Base-by-base conservation (phyloP, 2,888 invertebrate species). In the Acronicta aceris region DNA sequence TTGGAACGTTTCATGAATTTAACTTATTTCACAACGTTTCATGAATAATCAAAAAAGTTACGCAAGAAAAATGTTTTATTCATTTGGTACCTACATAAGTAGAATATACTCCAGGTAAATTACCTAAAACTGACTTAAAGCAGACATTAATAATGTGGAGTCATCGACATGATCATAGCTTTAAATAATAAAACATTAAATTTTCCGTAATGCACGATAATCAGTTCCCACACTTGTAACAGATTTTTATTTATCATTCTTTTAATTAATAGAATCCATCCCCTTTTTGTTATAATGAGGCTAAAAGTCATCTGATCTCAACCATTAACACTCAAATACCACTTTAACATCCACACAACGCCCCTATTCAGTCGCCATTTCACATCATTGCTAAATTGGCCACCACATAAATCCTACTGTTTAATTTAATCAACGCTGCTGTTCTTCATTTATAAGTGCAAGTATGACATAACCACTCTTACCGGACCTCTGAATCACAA, bases 351-450 rank as follows among this genome's bases (percentile, higher is more conserved):
- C 68, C 67, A 80, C 71, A 70, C 60, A 78, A 82, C 80, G 86
- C 92, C 93, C 92, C 91, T 90, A 92, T 92, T 68, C 65, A 71
- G 40, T 86, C 82, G 87, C 89, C 87, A 91, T 90, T 92, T 89
- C 87, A 89, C 86, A 86, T 91, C 89, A 91, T 89, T 91, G 93
- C 93, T 93, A 91, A 93, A 93, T 93, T 93, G 92, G 89, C 85
- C 84, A 77, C 74, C 79, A 87, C 92, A 93, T 94, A 94, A 94
- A 93, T 94, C 84, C 79, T 87, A 84, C 89, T 87, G 81, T 92
- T 93, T 93, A 94, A 94, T 94, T 94, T 90, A 93, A 94, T 94
- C 93, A 94, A 92, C 93, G 87, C 89, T 85, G 86, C 82, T 81
- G 86, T 89, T 85, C 88, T 88, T 87, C 81, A 82, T 86, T 83